Conservation (phyloP, 2,888 invertebrate species). For the Melieria omissa region DNA sequence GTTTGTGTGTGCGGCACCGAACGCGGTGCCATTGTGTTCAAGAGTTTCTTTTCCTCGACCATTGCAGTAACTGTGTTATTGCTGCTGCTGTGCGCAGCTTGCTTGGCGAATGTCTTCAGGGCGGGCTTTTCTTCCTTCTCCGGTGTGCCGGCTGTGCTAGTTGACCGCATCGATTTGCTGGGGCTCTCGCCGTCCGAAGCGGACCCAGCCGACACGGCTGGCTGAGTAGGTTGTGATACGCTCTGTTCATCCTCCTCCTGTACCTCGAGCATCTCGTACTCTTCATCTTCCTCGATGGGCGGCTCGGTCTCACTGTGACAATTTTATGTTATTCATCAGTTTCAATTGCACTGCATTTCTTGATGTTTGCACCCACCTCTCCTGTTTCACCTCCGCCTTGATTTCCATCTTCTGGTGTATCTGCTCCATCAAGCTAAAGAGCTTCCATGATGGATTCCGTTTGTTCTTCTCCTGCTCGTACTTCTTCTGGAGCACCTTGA, state of each 20-base stretch:
- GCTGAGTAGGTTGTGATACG: slow-evolving; percentile 28
- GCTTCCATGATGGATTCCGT: slow-evolving; percentile 61
- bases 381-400: slow-evolving; percentile 46
- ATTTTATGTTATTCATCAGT: neutral
- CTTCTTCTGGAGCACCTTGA: slow-evolving; percentile 64
- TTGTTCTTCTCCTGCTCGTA: slow-evolving; percentile 63
- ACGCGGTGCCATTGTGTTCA: slow-evolving; percentile 38
- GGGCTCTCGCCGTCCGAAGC: slow-evolving; percentile 60
- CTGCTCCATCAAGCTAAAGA: slow-evolving; percentile 61
- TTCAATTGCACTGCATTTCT: neutral
- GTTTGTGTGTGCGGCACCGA: slow-evolving; percentile 28
- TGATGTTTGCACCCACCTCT: slow-evolving; percentile 53
- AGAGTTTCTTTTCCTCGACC: slow-evolving; percentile 35
- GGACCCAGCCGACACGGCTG: slow-evolving; percentile 50
- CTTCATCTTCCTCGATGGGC: slow-evolving; percentile 60
- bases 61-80: slow-evolving; percentile 14
- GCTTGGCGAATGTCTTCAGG: slow-evolving; percentile 28
- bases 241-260: slow-evolving; percentile 62
- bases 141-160: slow-evolving; percentile 48
- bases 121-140: slow-evolving; percentile 57
- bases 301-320: slow-evolving; percentile 49
- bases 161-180: slow-evolving; percentile 50
- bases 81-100: slow-evolving; percentile 26
- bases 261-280: slow-evolving; percentile 64
- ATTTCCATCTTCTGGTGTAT: slow-evolving; percentile 54